These are phyloP conservation scores for Bembecia ichneumoniformis DNA, from an alignment of 2,888 invertebrate species.

Conservation along the genomic window DNA sequence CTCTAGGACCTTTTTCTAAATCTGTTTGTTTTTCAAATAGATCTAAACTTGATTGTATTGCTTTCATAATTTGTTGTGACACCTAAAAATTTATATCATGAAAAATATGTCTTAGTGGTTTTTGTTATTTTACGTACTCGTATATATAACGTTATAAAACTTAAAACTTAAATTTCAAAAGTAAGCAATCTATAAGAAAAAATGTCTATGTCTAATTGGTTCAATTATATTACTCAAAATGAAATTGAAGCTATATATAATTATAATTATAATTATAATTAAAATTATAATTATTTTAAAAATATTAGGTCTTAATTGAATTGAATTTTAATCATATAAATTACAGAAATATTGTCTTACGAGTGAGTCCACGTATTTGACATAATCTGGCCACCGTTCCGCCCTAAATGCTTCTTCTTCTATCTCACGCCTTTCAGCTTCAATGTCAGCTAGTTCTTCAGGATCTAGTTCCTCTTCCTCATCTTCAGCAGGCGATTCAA, in stretches of 20 bases:
- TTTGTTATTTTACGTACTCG: too few species aligned
- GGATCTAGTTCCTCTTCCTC: constrained; percentile 47
- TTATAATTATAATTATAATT: too few species aligned
- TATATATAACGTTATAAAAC: too few species aligned
- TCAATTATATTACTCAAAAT: too few species aligned
- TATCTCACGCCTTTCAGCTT: constrained; percentile 50
- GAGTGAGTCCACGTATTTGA: constrained; percentile 56
- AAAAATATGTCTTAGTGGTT: too few species aligned
- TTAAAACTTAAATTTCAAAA: too few species aligned
- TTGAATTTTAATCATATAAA: too few species aligned
- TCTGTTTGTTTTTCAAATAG: constrained; percentile 76
- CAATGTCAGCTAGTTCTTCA: constrained; percentile 55
- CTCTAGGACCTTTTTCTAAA: constrained; percentile 61
- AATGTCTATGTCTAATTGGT: not conserved
- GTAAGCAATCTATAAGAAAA: too few species aligned
- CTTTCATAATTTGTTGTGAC: constrained; percentile 54
- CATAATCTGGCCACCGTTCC: constrained; percentile 63
- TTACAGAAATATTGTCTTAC: constrained; percentile 18
- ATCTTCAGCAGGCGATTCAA: constrained; percentile 53
- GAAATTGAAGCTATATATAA: too few species aligned
- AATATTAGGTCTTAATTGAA: too few species aligned
- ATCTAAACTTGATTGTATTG: constrained; percentile 63
- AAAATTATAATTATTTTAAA: too few species aligned
- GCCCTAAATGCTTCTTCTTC: constrained; percentile 49
- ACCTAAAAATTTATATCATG: constrained; percentile 32